Conservation (phyloP, 2,888 invertebrate genomes). For the Lymantria monacha region DNA sequence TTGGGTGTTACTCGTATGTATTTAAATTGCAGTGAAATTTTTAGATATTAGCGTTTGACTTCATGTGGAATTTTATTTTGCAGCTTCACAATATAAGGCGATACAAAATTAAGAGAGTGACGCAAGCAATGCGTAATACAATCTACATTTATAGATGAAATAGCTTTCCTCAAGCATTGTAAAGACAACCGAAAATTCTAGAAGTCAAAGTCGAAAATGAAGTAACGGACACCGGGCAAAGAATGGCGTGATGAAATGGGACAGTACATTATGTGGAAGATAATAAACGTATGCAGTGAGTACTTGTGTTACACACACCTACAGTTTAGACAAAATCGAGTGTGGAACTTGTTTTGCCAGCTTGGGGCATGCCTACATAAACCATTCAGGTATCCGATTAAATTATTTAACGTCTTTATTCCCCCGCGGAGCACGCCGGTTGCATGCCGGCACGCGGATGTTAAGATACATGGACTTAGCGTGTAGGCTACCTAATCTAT, state of each 20-base stretch:
- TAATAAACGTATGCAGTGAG: constrained; percentile 33
- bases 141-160: constrained; percentile 33
- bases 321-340: constrained; percentile 31
- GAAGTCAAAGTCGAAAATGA: constrained; percentile 19
- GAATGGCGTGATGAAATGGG: constrained; percentile 38
- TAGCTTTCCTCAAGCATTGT: constrained; percentile 5
- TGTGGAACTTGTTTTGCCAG: constrained; percentile 41
- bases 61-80: constrained; percentile 14
- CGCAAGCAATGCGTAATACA: constrained; percentile 21
- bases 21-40: no score
- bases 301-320: constrained; percentile 30
- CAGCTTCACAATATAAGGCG: constrained; percentile 22
- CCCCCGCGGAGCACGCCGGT: constrained; percentile 71
- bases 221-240: constrained; percentile 17
- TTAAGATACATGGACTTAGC: constrained; percentile 59
- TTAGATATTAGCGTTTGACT: no score
- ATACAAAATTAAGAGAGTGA: constrained; percentile 23
- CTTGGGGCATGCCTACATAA: constrained; percentile 61
- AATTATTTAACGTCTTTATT: constrained; percentile 82
- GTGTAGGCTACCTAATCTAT: constrained; percentile 37
- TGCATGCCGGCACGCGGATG: constrained; percentile 74
- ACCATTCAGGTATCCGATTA: constrained; percentile 72
- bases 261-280: constrained; percentile 40
- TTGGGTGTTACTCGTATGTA: no score
- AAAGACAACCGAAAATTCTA: constrained; percentile 13